Evolutionary conservation across 2,797 vertebrate species (phyloP).

Genomic region (Hephaestus fuliginosus): DNA sequence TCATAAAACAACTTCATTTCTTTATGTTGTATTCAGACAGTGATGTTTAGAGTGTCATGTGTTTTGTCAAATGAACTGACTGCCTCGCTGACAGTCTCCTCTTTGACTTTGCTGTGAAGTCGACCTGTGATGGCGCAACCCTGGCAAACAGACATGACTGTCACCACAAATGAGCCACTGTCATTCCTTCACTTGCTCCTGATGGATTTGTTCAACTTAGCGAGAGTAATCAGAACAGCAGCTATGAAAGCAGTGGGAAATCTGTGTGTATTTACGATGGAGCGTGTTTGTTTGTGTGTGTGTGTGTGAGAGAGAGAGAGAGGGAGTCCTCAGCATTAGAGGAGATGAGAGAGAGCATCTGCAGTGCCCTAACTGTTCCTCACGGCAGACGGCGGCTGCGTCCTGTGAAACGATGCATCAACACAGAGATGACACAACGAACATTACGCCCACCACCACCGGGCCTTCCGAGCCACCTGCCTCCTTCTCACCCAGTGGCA

Average conservation of each 20-base stretch:
- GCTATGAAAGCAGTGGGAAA: slow-evolving; percentile 23
- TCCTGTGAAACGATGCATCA: slow-evolving; percentile 76
- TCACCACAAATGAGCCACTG: slow-evolving; percentile 31
- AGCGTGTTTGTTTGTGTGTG: slow-evolving; percentile 7
- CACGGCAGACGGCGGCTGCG: slow-evolving; percentile 47
- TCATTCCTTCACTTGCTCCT: slow-evolving; percentile 37
- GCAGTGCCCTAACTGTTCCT: slow-evolving; percentile 40
- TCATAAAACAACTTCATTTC: not conserved
- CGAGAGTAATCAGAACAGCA: slow-evolving; percentile 38
- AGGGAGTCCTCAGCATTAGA: slow-evolving; percentile 9
- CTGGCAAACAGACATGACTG: slow-evolving; percentile 30
- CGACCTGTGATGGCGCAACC: slow-evolving; percentile 3
- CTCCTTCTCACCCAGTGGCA: slow-evolving; percentile 27
- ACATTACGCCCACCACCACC: slow-evolving; percentile 28
- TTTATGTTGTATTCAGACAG: not conserved
- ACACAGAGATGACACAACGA: slow-evolving; percentile 68
- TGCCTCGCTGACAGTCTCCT: slow-evolving; percentile 3
- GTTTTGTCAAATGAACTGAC: slow-evolving; percentile 1
- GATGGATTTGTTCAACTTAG: slow-evolving; percentile 64
- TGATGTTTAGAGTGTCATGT: not conserved
- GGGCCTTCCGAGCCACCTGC: slow-evolving; percentile 49
- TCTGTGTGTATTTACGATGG: not conserved
- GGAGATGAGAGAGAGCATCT: slow-evolving; percentile 49
- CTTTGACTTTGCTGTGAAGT: slow-evolving; percentile 38
- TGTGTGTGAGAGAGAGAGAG: not conserved